Evolutionary conservation across 2,113 vertebrate species (phyloP), one percentile per base, ranked within the genome.

Genomic region (Erpornis zantholeuca): DNA sequence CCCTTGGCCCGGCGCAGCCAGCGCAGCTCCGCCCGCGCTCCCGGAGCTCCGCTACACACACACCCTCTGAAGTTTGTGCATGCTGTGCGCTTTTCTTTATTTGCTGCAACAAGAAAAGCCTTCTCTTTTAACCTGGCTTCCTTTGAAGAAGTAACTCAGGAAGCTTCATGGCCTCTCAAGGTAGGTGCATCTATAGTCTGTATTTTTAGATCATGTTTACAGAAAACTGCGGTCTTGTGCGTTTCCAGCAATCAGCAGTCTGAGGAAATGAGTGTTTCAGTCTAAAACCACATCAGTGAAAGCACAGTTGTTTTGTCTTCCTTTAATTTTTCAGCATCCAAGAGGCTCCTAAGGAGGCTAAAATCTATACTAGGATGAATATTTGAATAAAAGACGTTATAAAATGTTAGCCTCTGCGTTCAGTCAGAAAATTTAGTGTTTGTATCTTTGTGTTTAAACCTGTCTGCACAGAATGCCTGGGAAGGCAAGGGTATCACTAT

Each of bases 151-250:
- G 95, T 94, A 96, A 90, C 93, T 97, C 96, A 57, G 97, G 97
- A 94, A 96, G 94, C 97, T 95, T 92, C 97, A 98, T 98, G 98
- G 97, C 97, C 93, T 98, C 97, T 94, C 97, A 97, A 98, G 98
- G 98, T 98, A 98, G 98, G 98, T 91, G 77, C 82, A 96, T 93
- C 91, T 92, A 50, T 68, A 96, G 85, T 53, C 94, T 92, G 42
- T 92, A 92, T 96, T 95, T 97, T 97, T 92, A 76, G 75, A 84
- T 86, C 40, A 50, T 85, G 81, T 92, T 90, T 92, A 92, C 76
- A 94, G 85, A 96, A 93, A 92, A 82, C 56, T 52, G 53, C 21
- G 56, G 82, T 47, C 69, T 54, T 52, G 25, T 87, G 75, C 14
- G 0, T 79, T 84, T 87, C 78, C 78, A 97, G 90, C 57, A 94